Conservation (phyloP, 2,113 vertebrate genomes). For the Melanerpes formicivorus region DNA sequence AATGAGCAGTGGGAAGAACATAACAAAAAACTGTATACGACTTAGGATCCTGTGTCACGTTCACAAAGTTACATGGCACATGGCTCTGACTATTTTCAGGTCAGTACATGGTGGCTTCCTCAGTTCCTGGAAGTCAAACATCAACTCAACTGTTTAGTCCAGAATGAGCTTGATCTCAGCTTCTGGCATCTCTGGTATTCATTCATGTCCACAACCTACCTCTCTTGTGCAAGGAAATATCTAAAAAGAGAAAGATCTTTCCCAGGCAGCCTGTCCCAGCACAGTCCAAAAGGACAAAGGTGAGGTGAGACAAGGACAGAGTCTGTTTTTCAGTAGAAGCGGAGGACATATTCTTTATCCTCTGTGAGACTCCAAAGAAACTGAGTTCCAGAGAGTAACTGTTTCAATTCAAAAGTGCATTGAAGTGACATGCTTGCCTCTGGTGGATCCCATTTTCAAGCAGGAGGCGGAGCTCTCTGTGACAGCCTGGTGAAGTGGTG, state of each 20-base stretch:
- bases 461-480: neutral
- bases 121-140: neutral
- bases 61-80: neutral
- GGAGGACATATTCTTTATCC: neutral
- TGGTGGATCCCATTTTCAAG: fast-evolving
- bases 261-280: neutral
- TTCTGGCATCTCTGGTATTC: neutral
- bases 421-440: neutral
- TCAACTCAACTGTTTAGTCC: neutral
- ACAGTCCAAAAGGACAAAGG: neutral
- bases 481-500: neutral
- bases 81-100: neutral
- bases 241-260: neutral
- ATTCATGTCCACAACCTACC: neutral
- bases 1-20: neutral
- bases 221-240: neutral
- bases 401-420: fast-evolving
- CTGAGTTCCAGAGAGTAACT: neutral
- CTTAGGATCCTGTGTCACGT: neutral
- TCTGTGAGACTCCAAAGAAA: fast-evolving
- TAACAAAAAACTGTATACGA: neutral
- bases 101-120: neutral
- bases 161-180: neutral
- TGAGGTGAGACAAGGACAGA: neutral
- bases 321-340: neutral